Evolutionary conservation across 2,888 invertebrate species (phyloP), one percentile per base, ranked within the genome.

Genomic region (Conchocele bisecta): DNA sequence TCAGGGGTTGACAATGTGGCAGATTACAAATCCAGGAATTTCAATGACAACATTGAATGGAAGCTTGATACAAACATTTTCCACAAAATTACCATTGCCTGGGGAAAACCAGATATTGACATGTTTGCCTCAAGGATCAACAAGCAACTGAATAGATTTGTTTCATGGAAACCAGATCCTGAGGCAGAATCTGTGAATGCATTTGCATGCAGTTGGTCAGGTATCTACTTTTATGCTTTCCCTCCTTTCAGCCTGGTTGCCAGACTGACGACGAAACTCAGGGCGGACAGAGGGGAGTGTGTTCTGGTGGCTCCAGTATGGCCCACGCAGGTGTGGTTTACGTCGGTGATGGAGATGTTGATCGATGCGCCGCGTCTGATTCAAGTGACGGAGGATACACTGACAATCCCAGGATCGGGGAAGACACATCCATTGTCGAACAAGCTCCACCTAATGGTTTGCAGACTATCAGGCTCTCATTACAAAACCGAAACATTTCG

Each of bases 111-210:
- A n/a, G 26, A 24, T 17, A 39, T 71, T 26, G 75, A 75, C 26
- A 58, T 71, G 54, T 71, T 71, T 53, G 69, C 66, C 0, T 60
- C 71, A 31, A 59, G 74, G 15, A n/a, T 71, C 9, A 78, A 75
- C 39, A 44, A 29, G 2, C 66, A 75, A 31, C 7, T 64, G 11
- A 31, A 42, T 11, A 46, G 50, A 6, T 76, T 50, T 59, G 66
- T 67, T 13, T 56, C 71, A 3, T 79, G 69, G 66, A 46, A 59
- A 22, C 73, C 73, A 33, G 75, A 79, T 50, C 73, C 79, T n/a
- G 41, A 63, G 17, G 70, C 73, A 17, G 46, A 56, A n/a, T 51
- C 35, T 11, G 50, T 61, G 51, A 42, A 68, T 61, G 61, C 75
- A 31, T 78, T 65, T 58, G 44, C 58, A 15, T 29, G 61, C 26